Conservation (phyloP, 2,797 vertebrate species). For the Enoplosus armatus region DNA sequence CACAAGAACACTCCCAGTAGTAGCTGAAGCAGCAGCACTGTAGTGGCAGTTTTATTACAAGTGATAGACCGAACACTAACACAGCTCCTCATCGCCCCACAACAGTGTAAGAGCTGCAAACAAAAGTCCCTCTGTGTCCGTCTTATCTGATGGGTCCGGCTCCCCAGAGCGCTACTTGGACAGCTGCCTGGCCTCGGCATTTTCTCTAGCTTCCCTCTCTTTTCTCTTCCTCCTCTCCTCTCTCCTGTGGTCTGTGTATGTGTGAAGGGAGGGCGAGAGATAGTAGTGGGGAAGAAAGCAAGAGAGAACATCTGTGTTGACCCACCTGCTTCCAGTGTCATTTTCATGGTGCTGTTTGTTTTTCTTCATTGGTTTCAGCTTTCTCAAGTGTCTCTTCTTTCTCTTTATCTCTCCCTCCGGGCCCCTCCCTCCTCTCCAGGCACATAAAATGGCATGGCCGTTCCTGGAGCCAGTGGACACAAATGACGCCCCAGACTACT, state of each 20-base stretch:
- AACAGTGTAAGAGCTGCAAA: slow-evolving; percentile 61
- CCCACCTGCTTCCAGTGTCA: slow-evolving; percentile 80
- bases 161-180: slow-evolving; percentile 70
- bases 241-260: slow-evolving; percentile 13
- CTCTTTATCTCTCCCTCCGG: slow-evolving; percentile 10
- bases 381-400: slow-evolving; percentile 63
- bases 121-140: slow-evolving; percentile 74
- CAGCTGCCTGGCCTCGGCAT: slow-evolving; percentile 52
- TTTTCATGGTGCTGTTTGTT: slow-evolving; percentile 72
- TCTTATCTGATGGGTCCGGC: slow-evolving; percentile 77
- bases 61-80: slow-evolving; percentile 14
- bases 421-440: slow-evolving; percentile 77
- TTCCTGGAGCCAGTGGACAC: slow-evolving; percentile 98
- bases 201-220: slow-evolving; percentile 48
- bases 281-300: slow-evolving; percentile 21
- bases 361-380: slow-evolving; percentile 62
- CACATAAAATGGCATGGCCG: slow-evolving; percentile 99
- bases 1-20: not conserved
- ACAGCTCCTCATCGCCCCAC: slow-evolving; percentile 20
- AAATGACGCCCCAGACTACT: slow-evolving; percentile 98
- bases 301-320: slow-evolving; percentile 81
- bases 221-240: slow-evolving; percentile 45
- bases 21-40: slow-evolving; percentile 6
- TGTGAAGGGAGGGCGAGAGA: slow-evolving; percentile 4
- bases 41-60: slow-evolving; percentile 17